Evolutionary conservation across 2,797 vertebrate species (phyloP).

Genomic region (Xenentodon cancila): DNA sequence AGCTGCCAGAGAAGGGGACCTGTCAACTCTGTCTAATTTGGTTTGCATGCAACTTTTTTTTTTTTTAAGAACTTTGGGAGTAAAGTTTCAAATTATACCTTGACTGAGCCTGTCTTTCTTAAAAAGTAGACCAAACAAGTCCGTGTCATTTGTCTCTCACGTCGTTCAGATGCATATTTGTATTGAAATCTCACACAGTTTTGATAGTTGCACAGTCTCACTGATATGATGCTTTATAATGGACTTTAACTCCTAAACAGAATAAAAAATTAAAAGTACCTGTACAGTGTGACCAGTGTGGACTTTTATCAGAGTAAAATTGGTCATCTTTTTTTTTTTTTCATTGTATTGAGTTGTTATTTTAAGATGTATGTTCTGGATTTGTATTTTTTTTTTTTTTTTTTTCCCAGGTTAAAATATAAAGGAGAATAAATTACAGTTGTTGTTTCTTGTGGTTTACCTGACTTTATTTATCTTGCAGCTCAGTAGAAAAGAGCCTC

Average conservation of each 20-base stretch:
- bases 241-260: too few relatives aligned
- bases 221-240: too few relatives aligned
- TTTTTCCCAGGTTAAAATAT: not conserved
- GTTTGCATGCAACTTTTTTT: constrained; percentile 73
- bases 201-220: not conserved
- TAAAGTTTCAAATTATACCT: constrained; percentile 4
- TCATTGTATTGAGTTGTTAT: too few relatives aligned
- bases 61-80: constrained; percentile 10
- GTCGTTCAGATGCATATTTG: too few relatives aligned
- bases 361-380: not conserved
- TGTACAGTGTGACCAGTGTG: not conserved
- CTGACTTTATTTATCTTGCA: constrained; percentile 48
- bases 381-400: not conserved
- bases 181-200: not conserved
- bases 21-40: constrained; percentile 82
- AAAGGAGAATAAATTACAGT: not conserved
- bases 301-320: not conserved
- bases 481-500: constrained; percentile 84
- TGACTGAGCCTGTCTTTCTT: not conserved
- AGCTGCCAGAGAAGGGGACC: constrained; percentile 88
- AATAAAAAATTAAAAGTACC: too few relatives aligned
- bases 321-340: too few relatives aligned
- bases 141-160: not conserved
- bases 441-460: constrained; percentile 1
- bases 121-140: not conserved